Base-by-base conservation (phyloP, 2,888 invertebrate genomes). In the Acrobasis suavella region DNA sequence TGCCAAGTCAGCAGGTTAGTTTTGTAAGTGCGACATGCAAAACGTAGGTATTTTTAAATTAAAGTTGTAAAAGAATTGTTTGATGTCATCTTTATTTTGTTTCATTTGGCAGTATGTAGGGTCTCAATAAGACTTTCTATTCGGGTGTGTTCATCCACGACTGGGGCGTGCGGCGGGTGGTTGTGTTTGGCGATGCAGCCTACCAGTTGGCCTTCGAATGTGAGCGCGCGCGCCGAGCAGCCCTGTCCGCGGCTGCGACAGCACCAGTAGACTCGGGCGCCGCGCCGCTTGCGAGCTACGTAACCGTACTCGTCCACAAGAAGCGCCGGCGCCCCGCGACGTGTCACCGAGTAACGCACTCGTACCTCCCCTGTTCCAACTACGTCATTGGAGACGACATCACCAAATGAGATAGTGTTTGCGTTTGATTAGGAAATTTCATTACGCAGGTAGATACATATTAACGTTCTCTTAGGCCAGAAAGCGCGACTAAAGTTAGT, bases 51-150 rank as follows among this genome's bases (percentile, higher is more conserved):
- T 32, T 32, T 22, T 32, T 16, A 60, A 46, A 15, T 39, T 51
- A 60, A 16, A 62, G 15, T 42, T 37, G 1, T 37, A 15, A 55
- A 12, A 9, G 37, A n/a, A 49, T 15, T 51, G 15, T 50, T 22
- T n/a, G 10, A 39, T 14, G 46, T n/a, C 14, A 46, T 46, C n/a
- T 46, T 46, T 46, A 32, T 32, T 32, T n/a, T 49, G 59, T 65
- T 66, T 71, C 66, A 42, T 70, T 69, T 32, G 61, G 58, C 38
- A n/a, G 52, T 16, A 2, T 80, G 69, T 49, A 91, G 79, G 51
- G 86, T 86, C 74, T 92, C 91, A 49, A 92, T 91, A 38, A 92
- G 86, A 65, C 85, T 89, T 68, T 92, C 92, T 50, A 92, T 87
- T 37, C 84, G 83, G 39, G 78, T 73, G 67, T 89, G 86, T 50